These are phyloP conservation scores for Muricea muricata DNA, from an alignment of 92 coral and sea anemone species.

Conservation along the genomic window DNA sequence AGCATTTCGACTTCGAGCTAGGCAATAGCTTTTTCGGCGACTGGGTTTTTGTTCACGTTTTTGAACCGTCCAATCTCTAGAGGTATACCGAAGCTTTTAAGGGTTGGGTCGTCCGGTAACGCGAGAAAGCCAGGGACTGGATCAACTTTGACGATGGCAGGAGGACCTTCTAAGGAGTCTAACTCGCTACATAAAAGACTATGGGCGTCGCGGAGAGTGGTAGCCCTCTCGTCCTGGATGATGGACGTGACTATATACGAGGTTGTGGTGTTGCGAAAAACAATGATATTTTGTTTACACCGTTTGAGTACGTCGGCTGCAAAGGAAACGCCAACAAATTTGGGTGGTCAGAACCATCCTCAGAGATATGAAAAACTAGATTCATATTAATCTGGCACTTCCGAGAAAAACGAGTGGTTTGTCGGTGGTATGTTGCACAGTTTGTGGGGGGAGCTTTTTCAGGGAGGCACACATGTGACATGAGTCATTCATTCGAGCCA, in stretches of 20 bases:
- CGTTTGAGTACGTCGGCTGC: slow-evolving; percentile 27
- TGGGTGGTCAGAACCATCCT: no score
- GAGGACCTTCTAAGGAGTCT: neutral
- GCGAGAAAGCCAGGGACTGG: slow-evolving; percentile 29
- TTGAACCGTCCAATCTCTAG: slow-evolving; percentile 21
- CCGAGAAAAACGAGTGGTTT: no score
- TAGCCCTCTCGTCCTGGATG: slow-evolving; percentile 53
- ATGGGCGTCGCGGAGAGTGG: slow-evolving; percentile 59
- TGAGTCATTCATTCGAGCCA: slow-evolving; percentile 11
- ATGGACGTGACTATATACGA: slow-evolving; percentile 42
- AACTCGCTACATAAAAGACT: slow-evolving; percentile 20
- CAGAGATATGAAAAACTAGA: no score
- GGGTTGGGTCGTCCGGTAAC: neutral
- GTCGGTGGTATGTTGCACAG: slow-evolving; percentile 11
- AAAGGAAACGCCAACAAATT: slow-evolving; percentile 26
- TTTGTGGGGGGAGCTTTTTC: slow-evolving; percentile 23
- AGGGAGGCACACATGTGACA: slow-evolving; percentile 53
- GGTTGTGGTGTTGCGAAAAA: slow-evolving; percentile 13
- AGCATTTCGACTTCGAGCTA: slow-evolving; percentile 29
- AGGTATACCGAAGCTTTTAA: neutral
- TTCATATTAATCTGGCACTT: no score
- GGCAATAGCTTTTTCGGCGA: slow-evolving; percentile 27
- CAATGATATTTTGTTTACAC: slow-evolving; percentile 31
- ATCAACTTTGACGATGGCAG: neutral
- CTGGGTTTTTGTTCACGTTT: slow-evolving; percentile 14